phyloP scores from a whole-genome alignment of 2,113 vertebrate genomes.

The Ailuropoda melanoleuca region DNA sequence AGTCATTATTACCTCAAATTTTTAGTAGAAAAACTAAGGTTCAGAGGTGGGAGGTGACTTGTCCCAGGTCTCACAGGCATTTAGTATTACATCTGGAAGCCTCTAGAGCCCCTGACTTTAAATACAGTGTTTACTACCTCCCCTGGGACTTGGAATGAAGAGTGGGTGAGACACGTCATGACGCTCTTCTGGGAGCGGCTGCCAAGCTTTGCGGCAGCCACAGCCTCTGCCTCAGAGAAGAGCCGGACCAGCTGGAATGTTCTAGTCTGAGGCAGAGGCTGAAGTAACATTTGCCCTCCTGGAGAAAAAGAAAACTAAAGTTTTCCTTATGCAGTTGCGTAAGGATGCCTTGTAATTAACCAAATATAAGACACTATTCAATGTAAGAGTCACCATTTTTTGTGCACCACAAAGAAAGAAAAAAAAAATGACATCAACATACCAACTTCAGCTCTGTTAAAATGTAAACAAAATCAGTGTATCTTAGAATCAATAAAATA shows the following conservation, averaged over 20 bases:
- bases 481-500: background rate
- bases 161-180: fast-evolving
- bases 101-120: background rate
- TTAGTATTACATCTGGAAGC: background rate
- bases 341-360: background rate
- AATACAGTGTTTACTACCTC: background rate
- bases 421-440: background rate
- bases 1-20: background rate
- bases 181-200: background rate
- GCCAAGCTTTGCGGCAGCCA: background rate
- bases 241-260: background rate
- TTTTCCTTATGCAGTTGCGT: background rate
- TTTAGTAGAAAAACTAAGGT: background rate
- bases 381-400: background rate
- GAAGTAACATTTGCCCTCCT: background rate
- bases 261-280: background rate
- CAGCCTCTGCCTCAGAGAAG: background rate
- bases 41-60: background rate
- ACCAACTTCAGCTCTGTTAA: background rate
- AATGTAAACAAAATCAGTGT: background rate
- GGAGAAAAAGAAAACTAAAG: background rate
- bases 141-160: background rate
- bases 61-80: background rate
- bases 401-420: background rate
- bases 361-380: background rate